These are phyloP conservation scores for Megaceryle alcyon DNA, from an alignment of 2,797 vertebrate species.

Conservation along the genomic window DNA sequence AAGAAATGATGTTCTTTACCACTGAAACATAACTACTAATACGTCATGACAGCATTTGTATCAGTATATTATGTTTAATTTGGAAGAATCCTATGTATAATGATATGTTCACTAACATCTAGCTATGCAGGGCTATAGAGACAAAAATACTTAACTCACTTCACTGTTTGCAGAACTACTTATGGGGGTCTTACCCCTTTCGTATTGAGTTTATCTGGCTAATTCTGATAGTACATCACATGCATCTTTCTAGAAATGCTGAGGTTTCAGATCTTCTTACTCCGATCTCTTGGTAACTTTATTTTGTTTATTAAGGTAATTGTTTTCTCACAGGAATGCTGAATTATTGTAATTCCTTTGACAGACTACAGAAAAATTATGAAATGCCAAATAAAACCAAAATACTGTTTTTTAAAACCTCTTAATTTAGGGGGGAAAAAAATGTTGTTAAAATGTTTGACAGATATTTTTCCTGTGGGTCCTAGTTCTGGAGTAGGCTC, in stretches of 20 bases:
- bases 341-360: not conserved
- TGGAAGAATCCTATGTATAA: not conserved
- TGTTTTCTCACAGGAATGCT: not conserved
- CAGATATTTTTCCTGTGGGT: not conserved
- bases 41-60: not conserved
- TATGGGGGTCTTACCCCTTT: not conserved
- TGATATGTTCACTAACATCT: not conserved
- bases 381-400: not conserved
- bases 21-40: not conserved
- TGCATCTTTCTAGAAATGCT: not conserved
- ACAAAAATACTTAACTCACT: not conserved
- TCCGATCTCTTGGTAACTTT: not conserved
- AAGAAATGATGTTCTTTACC: not conserved
- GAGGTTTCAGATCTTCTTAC: not conserved
- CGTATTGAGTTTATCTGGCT: not conserved
- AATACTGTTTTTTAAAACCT: not conserved
- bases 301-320: not conserved
- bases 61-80: not conserved
- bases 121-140: not conserved
- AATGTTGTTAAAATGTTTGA: rapidly evolving
- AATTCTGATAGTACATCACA: not conserved
- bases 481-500: not conserved
- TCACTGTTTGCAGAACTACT: too few species aligned
- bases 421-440: not conserved
- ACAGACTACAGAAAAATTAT: not conserved